Conservation (phyloP, 2,113 vertebrate species). For the Perccottus glenii region DNA sequence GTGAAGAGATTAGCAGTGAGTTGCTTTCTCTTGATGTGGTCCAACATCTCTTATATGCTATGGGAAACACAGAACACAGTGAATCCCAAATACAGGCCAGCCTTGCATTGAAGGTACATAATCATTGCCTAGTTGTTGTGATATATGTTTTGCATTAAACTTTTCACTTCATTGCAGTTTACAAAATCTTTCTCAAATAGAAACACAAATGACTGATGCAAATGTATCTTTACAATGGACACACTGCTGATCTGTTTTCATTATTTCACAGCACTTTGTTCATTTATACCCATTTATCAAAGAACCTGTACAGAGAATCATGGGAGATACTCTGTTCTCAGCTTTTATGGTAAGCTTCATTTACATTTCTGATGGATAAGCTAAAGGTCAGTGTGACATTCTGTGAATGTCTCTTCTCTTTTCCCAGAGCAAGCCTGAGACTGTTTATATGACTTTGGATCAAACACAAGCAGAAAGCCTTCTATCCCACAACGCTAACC, state of each 20-base stretch:
- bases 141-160: background rate
- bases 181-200: too few relatives aligned
- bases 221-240: background rate
- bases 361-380: background rate
- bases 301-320: slow-evolving; percentile 64
- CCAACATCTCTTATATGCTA: slow-evolving; percentile 77
- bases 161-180: background rate
- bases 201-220: too few relatives aligned
- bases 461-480: slow-evolving; percentile 78
- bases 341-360: slow-evolving; percentile 79
- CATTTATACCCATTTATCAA: slow-evolving; percentile 72
- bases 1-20: slow-evolving; percentile 73
- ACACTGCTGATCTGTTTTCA: background rate
- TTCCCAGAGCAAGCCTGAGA: slow-evolving; percentile 73
- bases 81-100: slow-evolving; percentile 86
- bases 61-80: slow-evolving; percentile 82
- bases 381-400: too few relatives aligned
- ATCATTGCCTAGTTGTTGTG: background rate
- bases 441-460: slow-evolving; percentile 79
- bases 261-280: slow-evolving; percentile 80
- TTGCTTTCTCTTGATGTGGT: slow-evolving; percentile 81
- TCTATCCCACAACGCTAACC: slow-evolving; percentile 61
- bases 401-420: background rate
- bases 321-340: slow-evolving; percentile 81
- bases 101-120: slow-evolving; percentile 80